These are phyloP conservation scores for Empidonax alnorum DNA, from an alignment of 2,113 vertebrate species.

Conservation along the genomic window DNA sequence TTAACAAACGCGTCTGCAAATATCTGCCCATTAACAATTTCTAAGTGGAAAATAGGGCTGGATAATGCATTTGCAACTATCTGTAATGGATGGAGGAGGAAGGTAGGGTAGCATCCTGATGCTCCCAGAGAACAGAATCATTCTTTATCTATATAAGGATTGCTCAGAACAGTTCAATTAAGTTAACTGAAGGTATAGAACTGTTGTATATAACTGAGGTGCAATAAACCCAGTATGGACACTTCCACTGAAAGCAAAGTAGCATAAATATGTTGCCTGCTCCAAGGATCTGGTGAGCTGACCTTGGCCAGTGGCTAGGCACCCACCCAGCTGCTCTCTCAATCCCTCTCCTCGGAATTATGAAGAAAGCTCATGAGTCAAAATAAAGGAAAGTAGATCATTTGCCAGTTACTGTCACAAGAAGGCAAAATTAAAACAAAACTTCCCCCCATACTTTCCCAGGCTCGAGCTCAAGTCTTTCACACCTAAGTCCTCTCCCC, in stretches of 20 bases:
- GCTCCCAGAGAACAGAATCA: neutral
- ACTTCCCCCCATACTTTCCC: neutral
- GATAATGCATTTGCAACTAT: neutral
- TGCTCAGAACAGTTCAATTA: neutral
- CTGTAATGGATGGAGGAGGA: neutral
- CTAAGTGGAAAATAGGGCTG: neutral
- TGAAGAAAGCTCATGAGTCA: neutral
- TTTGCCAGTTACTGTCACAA: neutral
- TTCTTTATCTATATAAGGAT: neutral
- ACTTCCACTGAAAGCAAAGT: neutral
- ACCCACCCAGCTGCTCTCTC: neutral
- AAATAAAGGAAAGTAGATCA: neutral
- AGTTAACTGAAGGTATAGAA: neutral
- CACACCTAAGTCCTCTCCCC: neutral
- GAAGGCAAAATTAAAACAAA: neutral
- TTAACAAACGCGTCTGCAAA: neutral
- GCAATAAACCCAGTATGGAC: neutral
- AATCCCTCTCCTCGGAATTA: neutral
- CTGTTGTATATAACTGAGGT: neutral
- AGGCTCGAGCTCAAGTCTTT: neutral
- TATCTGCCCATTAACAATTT: neutral
- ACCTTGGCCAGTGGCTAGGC: neutral
- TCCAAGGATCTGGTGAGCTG: neutral
- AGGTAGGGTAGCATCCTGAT: neutral
- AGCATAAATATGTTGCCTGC: neutral